Base-by-base conservation (phyloP, 2,797 vertebrate genomes). In the Phoxinus dragarum region DNA sequence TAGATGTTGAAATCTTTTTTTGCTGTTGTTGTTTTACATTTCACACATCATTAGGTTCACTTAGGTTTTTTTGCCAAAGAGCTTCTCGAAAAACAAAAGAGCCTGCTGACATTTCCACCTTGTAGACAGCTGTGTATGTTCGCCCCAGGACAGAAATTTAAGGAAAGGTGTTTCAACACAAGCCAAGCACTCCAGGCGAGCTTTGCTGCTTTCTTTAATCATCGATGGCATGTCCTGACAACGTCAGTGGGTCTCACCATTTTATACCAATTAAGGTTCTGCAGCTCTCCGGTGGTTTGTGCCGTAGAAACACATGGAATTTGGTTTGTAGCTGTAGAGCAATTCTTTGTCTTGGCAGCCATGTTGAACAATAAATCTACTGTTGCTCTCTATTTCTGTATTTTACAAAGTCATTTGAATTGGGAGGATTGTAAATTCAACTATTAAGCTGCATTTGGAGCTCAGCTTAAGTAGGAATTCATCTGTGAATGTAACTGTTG, bases 111-210 rank as follows among this genome's bases (percentile, higher is more conserved):
- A 34, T 81, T 56, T 74, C 64, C 83, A 86, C 77, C 64, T 56
- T 74, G 64, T 14, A 10, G 69, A 81, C 88, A 86, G 86, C 81
- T 90, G 85, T 86, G 77, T 59, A 52, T 72, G 66, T 77, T 87
- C 19, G 69, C 79, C 87, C 77, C 36, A 74, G 66, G 89, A 74
- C 3, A 69, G 80, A 78, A 83, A 84, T 86, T 86, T 67, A 68
- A 86, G 74, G 64, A 88, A 85, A 80, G 44, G 79, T 85, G 80
- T 86, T 80, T 80, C 54, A 88, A 88, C 89, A 85, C 1, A 64
- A 78, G 69, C 47, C 61, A 49, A 47, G 1, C 72, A 56, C 76
- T 80, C 38, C 44, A 31, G 82, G 74, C 78, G 38, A 79, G 61
- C 7, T n/a, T 16, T 79, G 71, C 47, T 73, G 73, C 66, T 83